A percentile compares a stretch with the other conserved stretches of the same genome.
phyloP scores from a whole-genome alignment of 2,888 invertebrate genomes.

The Acleris sparsana region DNA sequence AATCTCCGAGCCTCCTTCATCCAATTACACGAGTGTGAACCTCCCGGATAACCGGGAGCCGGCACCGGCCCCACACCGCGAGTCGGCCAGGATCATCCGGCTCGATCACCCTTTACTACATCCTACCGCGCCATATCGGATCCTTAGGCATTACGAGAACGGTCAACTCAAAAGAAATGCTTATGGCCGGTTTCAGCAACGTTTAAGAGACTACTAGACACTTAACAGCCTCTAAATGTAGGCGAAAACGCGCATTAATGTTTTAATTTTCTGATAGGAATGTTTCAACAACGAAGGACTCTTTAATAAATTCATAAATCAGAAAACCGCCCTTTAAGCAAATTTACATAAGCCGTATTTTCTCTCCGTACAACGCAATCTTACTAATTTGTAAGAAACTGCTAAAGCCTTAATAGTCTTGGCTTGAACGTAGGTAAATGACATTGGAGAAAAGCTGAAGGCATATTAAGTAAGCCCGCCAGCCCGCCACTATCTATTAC shows the following conservation, averaged over 20 bases:
- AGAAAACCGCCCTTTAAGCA: too few species aligned
- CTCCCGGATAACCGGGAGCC: slow-evolving; percentile 66
- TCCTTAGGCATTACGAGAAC: not conserved
- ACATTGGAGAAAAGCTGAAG: slow-evolving; percentile 33
- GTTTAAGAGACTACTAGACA: too few species aligned
- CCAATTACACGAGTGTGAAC: slow-evolving; percentile 80
- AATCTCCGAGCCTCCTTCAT: slow-evolving; percentile 76
- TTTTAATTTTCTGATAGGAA: too few species aligned
- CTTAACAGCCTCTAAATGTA: too few species aligned
- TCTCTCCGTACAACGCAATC: not conserved
- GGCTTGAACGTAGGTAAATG: not conserved
- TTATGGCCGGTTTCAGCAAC: too few species aligned
- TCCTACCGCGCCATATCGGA: slow-evolving; percentile 7
- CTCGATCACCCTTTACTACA: slow-evolving; percentile 35
- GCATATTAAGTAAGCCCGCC: slow-evolving; percentile 13
- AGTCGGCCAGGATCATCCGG: slow-evolving; percentile 42
- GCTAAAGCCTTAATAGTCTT: slow-evolving; percentile 1
- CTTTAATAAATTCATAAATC: too few species aligned
- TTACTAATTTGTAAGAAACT: slow-evolving; percentile 11
- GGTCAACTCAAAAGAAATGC: too few species aligned
- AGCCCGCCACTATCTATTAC: slow-evolving; percentile 59
- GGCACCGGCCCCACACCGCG: slow-evolving; percentile 46
- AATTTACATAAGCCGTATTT: too few species aligned
- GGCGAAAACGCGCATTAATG: too few species aligned
- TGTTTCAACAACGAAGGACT: too few species aligned